These are phyloP conservation scores for Dicerorhinus sumatrensis DNA, from an alignment of 2,113 vertebrate genomes.

Conservation along the genomic window DNA sequence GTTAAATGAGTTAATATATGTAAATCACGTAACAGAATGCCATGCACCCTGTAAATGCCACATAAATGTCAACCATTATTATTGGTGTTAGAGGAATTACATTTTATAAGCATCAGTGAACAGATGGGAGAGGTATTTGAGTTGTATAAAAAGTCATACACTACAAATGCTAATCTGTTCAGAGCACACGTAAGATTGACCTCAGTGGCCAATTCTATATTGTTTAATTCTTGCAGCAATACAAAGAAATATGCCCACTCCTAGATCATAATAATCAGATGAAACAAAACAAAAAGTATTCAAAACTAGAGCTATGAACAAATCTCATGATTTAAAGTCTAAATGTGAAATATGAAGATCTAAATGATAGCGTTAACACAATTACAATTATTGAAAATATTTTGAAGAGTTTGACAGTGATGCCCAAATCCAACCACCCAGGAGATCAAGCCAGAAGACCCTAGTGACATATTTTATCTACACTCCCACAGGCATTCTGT, in stretches of 20 bases:
- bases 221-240: background rate
- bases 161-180: background rate
- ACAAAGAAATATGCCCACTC: background rate
- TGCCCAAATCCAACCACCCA: background rate
- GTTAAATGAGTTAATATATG: conserved; percentile 45
- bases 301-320: background rate
- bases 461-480: background rate
- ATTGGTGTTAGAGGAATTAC: background rate
- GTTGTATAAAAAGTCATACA: background rate
- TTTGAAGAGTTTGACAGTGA: conserved; percentile 12
- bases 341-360: background rate
- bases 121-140: background rate
- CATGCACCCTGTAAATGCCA: background rate
- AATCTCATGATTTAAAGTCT: background rate
- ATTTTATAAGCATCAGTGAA: conserved; percentile 30
- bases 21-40: conserved; percentile 12
- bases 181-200: background rate
- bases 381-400: background rate
- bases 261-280: background rate
- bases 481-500: background rate
- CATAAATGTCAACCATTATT: conserved; percentile 14
- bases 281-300: background rate
- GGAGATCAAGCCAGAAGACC: background rate
- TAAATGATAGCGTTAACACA: background rate
- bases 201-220: background rate